phyloP scores from a whole-genome alignment of 37 sponge, comb jelly and placozoan genomes.

The Bolinopsis microptera region DNA sequence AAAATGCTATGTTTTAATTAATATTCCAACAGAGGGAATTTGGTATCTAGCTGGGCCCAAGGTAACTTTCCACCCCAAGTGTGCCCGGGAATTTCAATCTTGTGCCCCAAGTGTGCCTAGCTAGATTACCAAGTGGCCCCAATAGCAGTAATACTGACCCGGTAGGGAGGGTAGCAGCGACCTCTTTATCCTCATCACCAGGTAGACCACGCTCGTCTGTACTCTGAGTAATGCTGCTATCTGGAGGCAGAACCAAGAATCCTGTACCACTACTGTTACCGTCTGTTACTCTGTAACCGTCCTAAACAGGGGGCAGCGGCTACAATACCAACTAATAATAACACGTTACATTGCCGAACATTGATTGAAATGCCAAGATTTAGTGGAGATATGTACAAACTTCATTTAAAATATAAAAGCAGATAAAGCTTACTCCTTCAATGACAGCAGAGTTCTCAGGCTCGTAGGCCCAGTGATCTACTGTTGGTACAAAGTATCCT shows the following conservation, averaged over 20 bases:
- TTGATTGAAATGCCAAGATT: too few species aligned
- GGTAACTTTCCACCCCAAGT: too few species aligned
- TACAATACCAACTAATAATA: too few species aligned
- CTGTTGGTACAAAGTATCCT: not conserved
- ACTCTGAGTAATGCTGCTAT: not conserved
- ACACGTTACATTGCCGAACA: too few species aligned
- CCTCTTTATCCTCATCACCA: not conserved
- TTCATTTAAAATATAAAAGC: too few species aligned
- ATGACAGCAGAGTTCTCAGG: not conserved
- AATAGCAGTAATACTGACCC: not conserved
- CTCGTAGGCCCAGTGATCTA: constrained; percentile 25
- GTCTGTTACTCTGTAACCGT: not conserved
- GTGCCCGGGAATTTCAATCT: too few species aligned
- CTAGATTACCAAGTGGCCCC: too few species aligned
- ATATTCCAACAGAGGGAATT: too few species aligned
- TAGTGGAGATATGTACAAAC: too few species aligned
- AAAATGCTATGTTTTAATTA: too few species aligned
- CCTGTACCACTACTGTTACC: constrained; percentile 41
- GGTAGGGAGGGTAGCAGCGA: not conserved
- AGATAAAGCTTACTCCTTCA: not conserved
- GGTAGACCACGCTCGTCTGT: not conserved
- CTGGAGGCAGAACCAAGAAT: not conserved
- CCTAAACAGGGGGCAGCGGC: not conserved
- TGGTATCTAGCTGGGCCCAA: too few species aligned
- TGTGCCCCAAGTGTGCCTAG: too few species aligned